Base-by-base conservation (phyloP, 2,888 invertebrate genomes). In the Heliconius erato region DNA sequence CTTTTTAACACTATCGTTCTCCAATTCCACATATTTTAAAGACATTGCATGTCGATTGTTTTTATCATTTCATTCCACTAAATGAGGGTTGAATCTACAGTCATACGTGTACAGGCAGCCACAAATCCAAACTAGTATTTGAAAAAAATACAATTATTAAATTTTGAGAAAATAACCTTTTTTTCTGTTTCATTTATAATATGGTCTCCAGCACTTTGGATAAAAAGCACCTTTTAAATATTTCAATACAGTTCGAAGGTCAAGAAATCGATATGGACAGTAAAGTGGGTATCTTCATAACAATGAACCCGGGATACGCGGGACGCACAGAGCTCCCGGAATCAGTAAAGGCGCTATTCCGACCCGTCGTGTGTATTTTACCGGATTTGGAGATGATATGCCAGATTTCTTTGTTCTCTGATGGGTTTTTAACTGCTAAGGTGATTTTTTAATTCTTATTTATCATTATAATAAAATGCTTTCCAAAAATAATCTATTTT, bases 221-320 rank as follows among this genome's bases (percentile, higher is more conserved):
- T 54, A 63, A 63, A 63, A 63, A n/a, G 3, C 1, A n/a, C 9
- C 19, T 63, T 63, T 44, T 44, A 80, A 76, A 80, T 77, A 16
- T 54, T 2, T 59, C 49, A 14, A 72, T 40, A 63, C 89, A 98
- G 98, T 98, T 98, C 92, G 98, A 98, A 94, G 98, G 98, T 1
- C 97, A 97, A 89, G 98, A 98, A 90, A 98, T 99, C 84, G 96
- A 94, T 12, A 92, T 99, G 91, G 98, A 99, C 93, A 94, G 96
- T 11, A 98, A 98, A 94, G 98, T 99, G 26, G 99, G 99, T 1
- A 98, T 99, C 85, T 99, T 99, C 93, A 98, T 99, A 81, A 99
- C 99, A 0, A 99, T 99, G 98, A 99, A 99, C 95, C 99, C 99
- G 0, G 99, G 99, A 0, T 99, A 99, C 90, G 98, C 98, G 0